These are phyloP conservation scores for Nysson spinosus DNA, from an alignment of 2,888 invertebrate genomes.

Conservation along the genomic window DNA sequence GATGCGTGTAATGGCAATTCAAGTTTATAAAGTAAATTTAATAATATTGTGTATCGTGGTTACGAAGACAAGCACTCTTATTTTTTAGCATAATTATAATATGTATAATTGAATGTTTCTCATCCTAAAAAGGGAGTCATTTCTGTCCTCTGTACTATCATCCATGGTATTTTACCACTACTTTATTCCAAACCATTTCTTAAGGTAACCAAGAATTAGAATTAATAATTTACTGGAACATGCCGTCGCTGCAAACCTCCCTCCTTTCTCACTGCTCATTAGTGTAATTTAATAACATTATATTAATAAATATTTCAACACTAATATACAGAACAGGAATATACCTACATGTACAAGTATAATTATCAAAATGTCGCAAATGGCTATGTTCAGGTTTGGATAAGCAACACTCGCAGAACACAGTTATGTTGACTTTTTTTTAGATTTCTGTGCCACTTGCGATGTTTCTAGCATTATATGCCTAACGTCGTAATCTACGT, in stretches of 20 bases:
- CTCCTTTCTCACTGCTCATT: conserved; percentile 50
- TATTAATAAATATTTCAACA: conserved; percentile 61
- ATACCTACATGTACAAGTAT: conserved; percentile 24
- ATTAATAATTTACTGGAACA: conserved; percentile 32
- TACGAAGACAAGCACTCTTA: conserved; percentile 65
- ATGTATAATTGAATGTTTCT: conserved; percentile 62
- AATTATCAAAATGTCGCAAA: conserved; percentile 23
- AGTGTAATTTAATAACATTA: conserved; percentile 62
- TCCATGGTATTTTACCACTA: conserved; percentile 42
- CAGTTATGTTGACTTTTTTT: conserved; percentile 18
- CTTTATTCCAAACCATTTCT: conserved; percentile 35
- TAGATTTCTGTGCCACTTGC: conserved; percentile 15
- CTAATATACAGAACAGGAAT: conserved; percentile 33
- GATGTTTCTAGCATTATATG: conserved; percentile 17
- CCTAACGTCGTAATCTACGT: conserved; percentile 25
- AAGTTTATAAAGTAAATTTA: conserved; percentile 62
- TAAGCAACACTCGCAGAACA: conserved; percentile 13
- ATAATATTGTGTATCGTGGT: conserved; percentile 58
- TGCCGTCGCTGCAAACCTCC: conserved; percentile 26
- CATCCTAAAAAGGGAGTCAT: conserved; percentile 32
- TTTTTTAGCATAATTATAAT: conserved; percentile 70
- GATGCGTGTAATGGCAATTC: conserved; percentile 60
- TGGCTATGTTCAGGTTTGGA: conserved; percentile 2
- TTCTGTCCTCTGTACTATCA: conserved; percentile 49
- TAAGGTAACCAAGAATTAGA: conserved; percentile 27